Conservation (phyloP, 2,888 invertebrate species). For the Ectemnius continuus region DNA sequence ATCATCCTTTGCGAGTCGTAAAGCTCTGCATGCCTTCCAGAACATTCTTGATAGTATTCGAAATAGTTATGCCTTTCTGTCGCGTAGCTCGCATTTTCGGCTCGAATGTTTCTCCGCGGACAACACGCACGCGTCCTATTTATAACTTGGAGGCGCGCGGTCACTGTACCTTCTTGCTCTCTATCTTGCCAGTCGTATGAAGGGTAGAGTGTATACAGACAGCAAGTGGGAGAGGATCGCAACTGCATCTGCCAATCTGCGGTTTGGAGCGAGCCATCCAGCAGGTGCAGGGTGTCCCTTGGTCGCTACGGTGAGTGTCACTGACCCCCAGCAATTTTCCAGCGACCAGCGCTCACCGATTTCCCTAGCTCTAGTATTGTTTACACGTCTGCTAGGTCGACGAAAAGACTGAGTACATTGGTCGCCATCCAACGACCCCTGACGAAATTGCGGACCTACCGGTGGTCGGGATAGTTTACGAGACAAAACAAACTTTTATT, state of each 20-base stretch:
- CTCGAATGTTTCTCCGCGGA: not conserved
- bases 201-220: not conserved
- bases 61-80: too few relatives aligned
- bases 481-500: conserved; percentile 36
- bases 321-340: conserved; percentile 50
- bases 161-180: conserved; percentile 22
- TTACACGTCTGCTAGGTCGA: too few relatives aligned
- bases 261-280: conserved; percentile 43
- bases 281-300: conserved; percentile 47
- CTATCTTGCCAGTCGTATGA: conserved; percentile 20
- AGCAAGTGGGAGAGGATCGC: conserved; percentile 10
- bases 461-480: conserved; percentile 48
- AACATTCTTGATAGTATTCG: not conserved
- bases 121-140: conserved; percentile 40
- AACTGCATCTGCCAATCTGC: conserved; percentile 37
- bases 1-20: not conserved
- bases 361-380: conserved; percentile 21
- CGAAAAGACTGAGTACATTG: too few relatives aligned
- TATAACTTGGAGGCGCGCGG: conserved; percentile 35
- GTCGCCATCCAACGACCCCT: too few relatives aligned
- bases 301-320: conserved; percentile 47
- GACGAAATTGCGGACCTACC: conserved; percentile 13
- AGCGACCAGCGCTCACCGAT: conserved; percentile 41
- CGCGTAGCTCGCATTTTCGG: too few relatives aligned
- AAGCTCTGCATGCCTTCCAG: not conserved